Percentiles rank a stretch among this genome's conserved stretches.
phyloP scores from a whole-genome alignment of 2,888 invertebrate genomes.

The Drosophila macrospina region DNA sequence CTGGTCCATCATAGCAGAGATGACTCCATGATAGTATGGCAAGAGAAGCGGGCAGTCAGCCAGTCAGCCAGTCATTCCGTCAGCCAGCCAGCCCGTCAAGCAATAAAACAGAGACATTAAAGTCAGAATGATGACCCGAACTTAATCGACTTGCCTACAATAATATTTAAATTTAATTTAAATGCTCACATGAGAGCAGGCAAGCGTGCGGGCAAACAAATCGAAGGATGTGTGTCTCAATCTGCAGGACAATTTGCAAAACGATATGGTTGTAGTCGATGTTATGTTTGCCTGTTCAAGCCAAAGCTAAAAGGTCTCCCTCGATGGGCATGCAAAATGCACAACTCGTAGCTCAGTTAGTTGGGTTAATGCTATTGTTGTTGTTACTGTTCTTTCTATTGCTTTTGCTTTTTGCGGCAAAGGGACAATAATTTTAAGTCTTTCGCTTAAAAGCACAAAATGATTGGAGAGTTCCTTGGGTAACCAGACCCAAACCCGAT shows the following conservation, averaged over 20 bases:
- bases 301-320: constrained; percentile 37
- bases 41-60: neutral
- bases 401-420: constrained; percentile 41
- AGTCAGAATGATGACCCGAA: constrained; percentile 69
- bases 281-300: constrained; percentile 10
- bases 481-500: constrained; percentile 40
- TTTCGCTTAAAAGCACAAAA: constrained; percentile 74
- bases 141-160: constrained; percentile 81
- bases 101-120: constrained; percentile 76
- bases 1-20: constrained; percentile 58
- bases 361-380: constrained; percentile 56
- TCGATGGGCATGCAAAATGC: constrained; percentile 28
- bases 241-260: constrained; percentile 72
- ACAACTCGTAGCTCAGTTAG: constrained; percentile 39
- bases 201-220: constrained; percentile 54
- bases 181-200: constrained; percentile 79
- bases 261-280: constrained; percentile 45
- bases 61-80: constrained; percentile 35
- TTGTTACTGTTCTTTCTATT: constrained; percentile 41
- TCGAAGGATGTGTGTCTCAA: constrained; percentile 67
- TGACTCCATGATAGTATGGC: constrained; percentile 27
- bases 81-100: constrained; percentile 41
- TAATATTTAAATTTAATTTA: constrained; percentile 84
- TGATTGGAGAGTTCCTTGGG: constrained; percentile 60
- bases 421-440: constrained; percentile 71